A percentile compares a stretch with the other conserved stretches of the same genome.
Conservation (phyloP, 1,140 invertebrate genomes). For the Calycopis cecrops region DNA sequence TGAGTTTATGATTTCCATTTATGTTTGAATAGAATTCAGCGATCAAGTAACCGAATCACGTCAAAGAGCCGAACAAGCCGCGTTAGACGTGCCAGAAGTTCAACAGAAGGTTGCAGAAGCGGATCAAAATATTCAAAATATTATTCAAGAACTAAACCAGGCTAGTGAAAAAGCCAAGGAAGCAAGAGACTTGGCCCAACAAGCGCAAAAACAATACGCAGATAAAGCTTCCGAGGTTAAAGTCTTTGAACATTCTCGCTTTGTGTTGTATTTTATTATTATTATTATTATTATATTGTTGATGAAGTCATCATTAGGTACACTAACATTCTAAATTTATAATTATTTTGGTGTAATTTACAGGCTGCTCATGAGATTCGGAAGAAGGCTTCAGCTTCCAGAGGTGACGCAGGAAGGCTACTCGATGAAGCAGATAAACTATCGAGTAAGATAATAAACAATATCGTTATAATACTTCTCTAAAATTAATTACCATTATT, state of each 20-base stretch:
- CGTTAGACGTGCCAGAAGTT: constrained; percentile 85
- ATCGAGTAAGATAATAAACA: constrained; percentile 68
- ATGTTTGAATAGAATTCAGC: constrained; percentile 85
- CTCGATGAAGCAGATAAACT: constrained; percentile 87
- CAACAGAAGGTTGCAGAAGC: constrained; percentile 77
- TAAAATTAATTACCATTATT: too few relatives aligned
- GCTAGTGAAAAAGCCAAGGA: constrained; percentile 87
- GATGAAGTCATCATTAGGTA: too few relatives aligned
- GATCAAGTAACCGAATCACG: constrained; percentile 89
- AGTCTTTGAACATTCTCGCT: not conserved
- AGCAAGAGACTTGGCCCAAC: constrained; percentile 84
- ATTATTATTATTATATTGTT: constrained; percentile 3
- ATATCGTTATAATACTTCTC: too few relatives aligned
- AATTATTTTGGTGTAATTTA: constrained; percentile 27
- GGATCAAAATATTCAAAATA: constrained; percentile 77
- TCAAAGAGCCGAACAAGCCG: constrained; percentile 81
- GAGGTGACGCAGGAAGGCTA: constrained; percentile 83
- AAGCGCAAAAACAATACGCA: constrained; percentile 84
- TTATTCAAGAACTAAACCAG: constrained; percentile 79
- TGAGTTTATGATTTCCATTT: too few relatives aligned
- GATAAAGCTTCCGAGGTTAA: constrained; percentile 84
- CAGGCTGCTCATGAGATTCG: constrained; percentile 85
- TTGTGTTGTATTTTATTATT: not conserved
- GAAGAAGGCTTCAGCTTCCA: constrained; percentile 84
- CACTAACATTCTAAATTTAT: too few relatives aligned